Evolutionary conservation across 1,140 invertebrate species (phyloP), one percentile per base, ranked within the genome.

Genomic region (Monomorium pharaonis): DNA sequence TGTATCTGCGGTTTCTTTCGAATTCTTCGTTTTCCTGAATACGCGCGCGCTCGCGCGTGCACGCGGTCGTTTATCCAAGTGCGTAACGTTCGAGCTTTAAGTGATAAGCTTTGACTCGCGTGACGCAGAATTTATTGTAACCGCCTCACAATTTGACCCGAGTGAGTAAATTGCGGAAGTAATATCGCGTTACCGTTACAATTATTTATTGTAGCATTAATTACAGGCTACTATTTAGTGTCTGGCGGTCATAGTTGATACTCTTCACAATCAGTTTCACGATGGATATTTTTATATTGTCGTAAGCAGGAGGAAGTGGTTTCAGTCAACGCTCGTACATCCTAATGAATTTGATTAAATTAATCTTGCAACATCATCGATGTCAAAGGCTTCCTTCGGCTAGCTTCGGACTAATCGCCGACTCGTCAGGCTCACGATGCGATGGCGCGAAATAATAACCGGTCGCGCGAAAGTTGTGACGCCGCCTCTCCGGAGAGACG

Each of bases 391-490:
- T 69, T 51, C 21, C n/a, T n/a, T n/a, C n/a, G n/a, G n/a, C n/a
- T n/a, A n/a, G n/a, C n/a, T n/a, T n/a, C 62, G n/a, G 62, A 69
- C 33, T 80, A 69, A 80, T 80, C 65, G 77, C 21, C 30, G 60
- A 27, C 18, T 78, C 24, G 44, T 51, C 44, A 44, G 42, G 2
- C 21, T 76, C 18, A 27, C 18, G 54, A 44, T n/a, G 63, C 37
- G 74, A 77, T 27, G 37, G 37, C 21, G 37, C 21, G 51, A 80
- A 80, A 85, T 77, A 85, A 81, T 56, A 63, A 65, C 65, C 65
- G 63, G 54, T 51, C 47, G 77, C 44, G 84, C 21, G 51, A 83
- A 70, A 81, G 69, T 81, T 58, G 21, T 47, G 44, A 49, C 42
- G 63, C n/a, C 58, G 76, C 33, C 47, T 63, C 21, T 30, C 6